Evolutionary conservation across 2,797 vertebrate genomes (phyloP).

Genomic region (Danio kyathit): DNA sequence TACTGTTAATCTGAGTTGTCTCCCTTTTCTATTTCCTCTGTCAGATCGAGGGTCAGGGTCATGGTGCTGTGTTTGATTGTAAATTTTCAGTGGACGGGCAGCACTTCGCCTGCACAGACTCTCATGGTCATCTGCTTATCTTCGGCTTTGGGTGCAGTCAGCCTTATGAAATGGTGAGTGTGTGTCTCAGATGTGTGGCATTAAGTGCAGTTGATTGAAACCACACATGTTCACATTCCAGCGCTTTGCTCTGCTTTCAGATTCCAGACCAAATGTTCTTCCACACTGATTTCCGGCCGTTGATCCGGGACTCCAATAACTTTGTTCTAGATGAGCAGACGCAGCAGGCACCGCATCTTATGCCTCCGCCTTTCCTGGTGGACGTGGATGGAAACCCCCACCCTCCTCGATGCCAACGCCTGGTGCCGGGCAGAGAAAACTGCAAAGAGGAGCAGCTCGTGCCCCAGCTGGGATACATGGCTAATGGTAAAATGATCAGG

Average conservation of each 20-base stretch:
- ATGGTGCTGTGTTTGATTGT: slow-evolving; percentile 97
- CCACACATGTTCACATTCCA: not conserved
- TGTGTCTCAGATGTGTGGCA: not conserved
- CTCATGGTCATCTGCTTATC: slow-evolving; percentile 95
- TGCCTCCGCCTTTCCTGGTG: slow-evolving; percentile 97
- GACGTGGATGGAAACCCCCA: slow-evolving; percentile 98
- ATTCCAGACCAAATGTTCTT: slow-evolving; percentile 99
- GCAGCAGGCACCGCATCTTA: slow-evolving; percentile 98
- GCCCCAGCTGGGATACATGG: slow-evolving; percentile 91
- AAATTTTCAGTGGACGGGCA: slow-evolving; percentile 97
- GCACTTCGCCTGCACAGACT: slow-evolving; percentile 97
- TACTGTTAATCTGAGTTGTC: not conserved
- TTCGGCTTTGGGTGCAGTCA: slow-evolving; percentile 97
- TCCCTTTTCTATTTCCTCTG: slow-evolving; percentile 39
- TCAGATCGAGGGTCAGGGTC: slow-evolving; percentile 98
- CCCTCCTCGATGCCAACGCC: slow-evolving; percentile 89
- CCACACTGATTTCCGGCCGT: slow-evolving; percentile 96
- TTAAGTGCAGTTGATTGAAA: slow-evolving; percentile 8
- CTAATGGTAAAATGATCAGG: slow-evolving; percentile 69
- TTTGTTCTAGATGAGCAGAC: slow-evolving; percentile 99
- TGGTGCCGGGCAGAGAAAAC: slow-evolving; percentile 95
- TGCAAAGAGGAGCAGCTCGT: slow-evolving; percentile 97
- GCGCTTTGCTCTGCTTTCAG: slow-evolving; percentile 72
- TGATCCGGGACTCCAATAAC: slow-evolving; percentile 97
- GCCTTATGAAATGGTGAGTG: slow-evolving; percentile 92